Percentiles rank a stretch among this genome's conserved stretches.
Conservation (phyloP, 2,797 vertebrate genomes). For the Rhadinocentrus ornatus region DNA sequence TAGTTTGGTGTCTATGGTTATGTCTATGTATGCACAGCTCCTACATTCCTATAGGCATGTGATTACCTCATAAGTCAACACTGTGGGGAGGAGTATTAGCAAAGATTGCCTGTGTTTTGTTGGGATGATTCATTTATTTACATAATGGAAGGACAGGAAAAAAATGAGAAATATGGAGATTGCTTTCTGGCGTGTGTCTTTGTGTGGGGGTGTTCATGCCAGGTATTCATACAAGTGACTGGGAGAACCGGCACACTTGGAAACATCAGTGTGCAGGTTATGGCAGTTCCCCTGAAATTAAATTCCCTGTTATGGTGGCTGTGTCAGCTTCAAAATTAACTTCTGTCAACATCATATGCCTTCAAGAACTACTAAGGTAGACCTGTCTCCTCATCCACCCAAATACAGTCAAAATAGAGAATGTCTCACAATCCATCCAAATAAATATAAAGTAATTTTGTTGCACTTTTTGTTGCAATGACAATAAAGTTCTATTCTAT, state of each 20-base stretch:
- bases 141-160: constrained; percentile 43
- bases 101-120: constrained; percentile 11
- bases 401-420: neutral
- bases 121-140: constrained; percentile 31
- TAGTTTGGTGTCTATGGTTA: constrained; percentile 18
- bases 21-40: constrained; percentile 24
- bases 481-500: too few relatives aligned
- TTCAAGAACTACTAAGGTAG: constrained; percentile 8
- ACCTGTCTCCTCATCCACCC: constrained; percentile 17
- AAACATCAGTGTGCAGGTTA: constrained; percentile 23
- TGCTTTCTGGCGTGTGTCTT: neutral
- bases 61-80: constrained; percentile 24
- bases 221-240: constrained; percentile 36
- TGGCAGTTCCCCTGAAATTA: constrained; percentile 29
- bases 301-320: constrained; percentile 22
- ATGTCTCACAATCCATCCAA: constrained; percentile 8
- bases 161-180: constrained; percentile 16
- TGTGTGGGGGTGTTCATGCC: constrained; percentile 6
- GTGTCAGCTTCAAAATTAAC: constrained; percentile 43
- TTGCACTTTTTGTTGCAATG: too few relatives aligned
- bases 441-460: too few relatives aligned
- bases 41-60: constrained; percentile 24
- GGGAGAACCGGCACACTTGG: constrained; percentile 33
- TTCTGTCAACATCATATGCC: neutral
- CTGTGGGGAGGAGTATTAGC: neutral